Percentiles rank a stretch among this genome's conserved stretches.
phyloP scores from a whole-genome alignment of 1,140 invertebrate species.

The Leptonema lineaticorne region DNA sequence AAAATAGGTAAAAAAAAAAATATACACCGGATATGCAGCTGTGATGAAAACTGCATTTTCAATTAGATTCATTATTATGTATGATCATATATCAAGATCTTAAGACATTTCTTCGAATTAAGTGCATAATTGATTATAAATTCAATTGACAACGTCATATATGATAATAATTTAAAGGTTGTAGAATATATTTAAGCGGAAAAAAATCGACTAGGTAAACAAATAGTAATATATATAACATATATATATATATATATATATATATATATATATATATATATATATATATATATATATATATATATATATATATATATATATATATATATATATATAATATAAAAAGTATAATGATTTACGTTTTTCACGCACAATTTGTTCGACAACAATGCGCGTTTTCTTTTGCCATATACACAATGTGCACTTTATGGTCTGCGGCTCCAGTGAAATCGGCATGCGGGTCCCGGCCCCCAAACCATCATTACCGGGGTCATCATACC shows the following conservation, averaged over 20 bases:
- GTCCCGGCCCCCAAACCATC: neutral
- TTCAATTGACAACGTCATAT: too few relatives aligned
- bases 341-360: neutral
- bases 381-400: constrained; percentile 21
- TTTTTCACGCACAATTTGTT: constrained; percentile 27
- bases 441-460: constrained; percentile 8
- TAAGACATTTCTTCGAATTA: too few relatives aligned
- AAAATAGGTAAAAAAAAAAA: too few relatives aligned
- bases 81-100: too few relatives aligned
- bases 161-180: too few relatives aligned
- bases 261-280: neutral
- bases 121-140: too few relatives aligned
- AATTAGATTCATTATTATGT: too few relatives aligned
- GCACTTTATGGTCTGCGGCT: constrained; percentile 13
- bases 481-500: neutral
- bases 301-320: neutral
- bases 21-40: too few relatives aligned
- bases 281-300: neutral
- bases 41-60: too few relatives aligned
- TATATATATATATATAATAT: neutral
- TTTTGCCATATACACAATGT: neutral
- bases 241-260: neutral
- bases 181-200: too few relatives aligned
- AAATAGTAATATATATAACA: too few relatives aligned
- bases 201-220: too few relatives aligned